Conservation (phyloP, 1,140 invertebrate genomes). For the Drosophila tropicalis region DNA sequence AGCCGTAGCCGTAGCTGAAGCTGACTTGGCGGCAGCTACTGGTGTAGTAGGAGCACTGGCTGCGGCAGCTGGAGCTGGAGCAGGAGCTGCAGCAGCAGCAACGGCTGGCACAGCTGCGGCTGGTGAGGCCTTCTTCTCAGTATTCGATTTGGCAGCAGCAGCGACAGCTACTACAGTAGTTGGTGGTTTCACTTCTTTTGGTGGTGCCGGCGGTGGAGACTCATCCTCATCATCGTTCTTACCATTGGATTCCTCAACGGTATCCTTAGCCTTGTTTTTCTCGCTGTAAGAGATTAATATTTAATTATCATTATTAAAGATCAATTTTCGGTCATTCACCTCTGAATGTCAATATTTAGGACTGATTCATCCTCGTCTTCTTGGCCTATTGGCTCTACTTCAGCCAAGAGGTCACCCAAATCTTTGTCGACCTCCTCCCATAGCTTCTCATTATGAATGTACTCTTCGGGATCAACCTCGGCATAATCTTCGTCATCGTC, state of each 20-base stretch:
- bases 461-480: constrained; percentile 80
- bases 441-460: constrained; percentile 86
- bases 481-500: constrained; percentile 58
- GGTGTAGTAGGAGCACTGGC: constrained; percentile 10
- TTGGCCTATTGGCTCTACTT: constrained; percentile 85
- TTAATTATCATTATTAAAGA: not conserved
- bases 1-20: constrained; percentile 3
- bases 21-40: constrained; percentile 8
- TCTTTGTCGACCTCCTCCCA: constrained; percentile 91
- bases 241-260: constrained; percentile 61
- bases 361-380: constrained; percentile 89
- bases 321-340: constrained; percentile 33
- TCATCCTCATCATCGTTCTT: constrained; percentile 27
- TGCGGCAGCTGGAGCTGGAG: constrained; percentile 5
- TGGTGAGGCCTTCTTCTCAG: constrained; percentile 51
- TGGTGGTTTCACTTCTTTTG: constrained; percentile 40
- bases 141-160: constrained; percentile 24
- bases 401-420: constrained; percentile 87
- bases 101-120: not conserved
- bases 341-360: constrained; percentile 83
- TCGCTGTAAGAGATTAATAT: constrained; percentile 50
- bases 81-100: constrained; percentile 6
- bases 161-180: not conserved
- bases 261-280: constrained; percentile 71
- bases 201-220: not conserved